Base-by-base conservation (phyloP, 2,797 vertebrate genomes). In the Enteromius fasciolatus region DNA sequence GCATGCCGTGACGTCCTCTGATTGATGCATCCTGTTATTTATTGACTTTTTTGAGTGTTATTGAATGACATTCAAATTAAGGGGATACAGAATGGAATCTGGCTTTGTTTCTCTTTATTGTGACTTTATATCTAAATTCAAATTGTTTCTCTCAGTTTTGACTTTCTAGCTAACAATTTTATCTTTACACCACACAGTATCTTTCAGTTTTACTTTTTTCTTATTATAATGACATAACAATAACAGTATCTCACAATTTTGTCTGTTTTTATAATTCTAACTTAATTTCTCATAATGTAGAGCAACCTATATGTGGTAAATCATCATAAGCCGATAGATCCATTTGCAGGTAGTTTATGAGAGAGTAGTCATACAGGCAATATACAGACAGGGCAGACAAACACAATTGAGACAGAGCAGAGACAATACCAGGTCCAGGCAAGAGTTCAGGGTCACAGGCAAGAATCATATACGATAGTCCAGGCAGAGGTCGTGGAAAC, bases 1-100 rank as follows among this genome's bases (percentile, higher is more conserved):
- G 68, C 67, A 78, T 74, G 69, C 61, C 70, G 63, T 84, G 87
- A 74, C 79, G 83, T 57, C 18, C 68, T 70, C 10, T 44, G 87
- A 81, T 79, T 85, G 74, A 86, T 85, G 54, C 69, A 76, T 86
- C 83, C 87, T 85, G 78, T 81, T 86, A 81, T 83, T 83, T 81
- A 76, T 85, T 83, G 78, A 77, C 73, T 80, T 73, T 87, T 87
- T 83, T 69, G 67, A 84, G 72, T 46, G 57, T 67, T 72, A 39
- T 63, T n/a, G 50, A 73, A 67, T 33, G 18, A 31, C 50, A 79
- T 76, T 78, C 69, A 18, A 78, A 76, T 66, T 76, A 39, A 59
- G 12, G 50, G 64, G 61, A 36, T 57, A 69, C 50, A 82, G 11
- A 5, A 57, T 36, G 1, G 10, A 23, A 54, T 8, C 5, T 52